Conservation (phyloP, 2,888 invertebrate species). For the Chrysopilus asiliformis region DNA sequence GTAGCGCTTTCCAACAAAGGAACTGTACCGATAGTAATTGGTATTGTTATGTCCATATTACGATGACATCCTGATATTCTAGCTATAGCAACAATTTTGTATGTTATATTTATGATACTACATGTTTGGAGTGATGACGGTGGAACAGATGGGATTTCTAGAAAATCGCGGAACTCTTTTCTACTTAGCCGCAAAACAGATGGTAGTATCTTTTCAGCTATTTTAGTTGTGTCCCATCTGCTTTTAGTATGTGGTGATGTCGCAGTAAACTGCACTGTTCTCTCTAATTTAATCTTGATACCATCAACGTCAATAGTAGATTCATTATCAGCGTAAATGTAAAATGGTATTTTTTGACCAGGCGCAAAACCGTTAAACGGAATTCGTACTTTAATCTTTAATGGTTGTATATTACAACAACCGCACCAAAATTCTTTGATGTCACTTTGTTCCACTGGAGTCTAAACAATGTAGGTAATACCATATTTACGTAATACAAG, state of each 20-base stretch:
- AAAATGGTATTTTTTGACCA: constrained; percentile 58
- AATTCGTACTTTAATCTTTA: constrained; percentile 34
- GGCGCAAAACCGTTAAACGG: constrained; percentile 63
- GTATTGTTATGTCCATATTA: constrained; percentile 49
- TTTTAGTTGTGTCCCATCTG: constrained; percentile 30
- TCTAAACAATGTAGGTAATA: not conserved
- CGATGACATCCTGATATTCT: constrained; percentile 46
- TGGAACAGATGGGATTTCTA: constrained; percentile 58
- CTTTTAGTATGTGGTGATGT: constrained; percentile 33
- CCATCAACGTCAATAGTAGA: constrained; percentile 53
- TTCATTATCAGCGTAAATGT: constrained; percentile 59
- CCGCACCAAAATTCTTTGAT: not conserved
- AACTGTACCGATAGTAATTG: constrained; percentile 51
- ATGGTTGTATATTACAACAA: constrained; percentile 3
- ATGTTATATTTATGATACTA: constrained; percentile 58
- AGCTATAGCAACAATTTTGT: constrained; percentile 49
- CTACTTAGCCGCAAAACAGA: constrained; percentile 46
- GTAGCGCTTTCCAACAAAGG: constrained; percentile 35
- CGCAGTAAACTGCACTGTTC: constrained; percentile 41
- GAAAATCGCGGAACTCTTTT: constrained; percentile 47
- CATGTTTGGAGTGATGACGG: constrained; percentile 62
- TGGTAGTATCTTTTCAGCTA: constrained; percentile 37
- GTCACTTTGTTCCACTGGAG: not conserved
- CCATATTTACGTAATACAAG: not conserved
- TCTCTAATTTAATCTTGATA: constrained; percentile 49